Base-by-base conservation (phyloP, 2,113 vertebrate species). In the Acrocephalus kingi region DNA sequence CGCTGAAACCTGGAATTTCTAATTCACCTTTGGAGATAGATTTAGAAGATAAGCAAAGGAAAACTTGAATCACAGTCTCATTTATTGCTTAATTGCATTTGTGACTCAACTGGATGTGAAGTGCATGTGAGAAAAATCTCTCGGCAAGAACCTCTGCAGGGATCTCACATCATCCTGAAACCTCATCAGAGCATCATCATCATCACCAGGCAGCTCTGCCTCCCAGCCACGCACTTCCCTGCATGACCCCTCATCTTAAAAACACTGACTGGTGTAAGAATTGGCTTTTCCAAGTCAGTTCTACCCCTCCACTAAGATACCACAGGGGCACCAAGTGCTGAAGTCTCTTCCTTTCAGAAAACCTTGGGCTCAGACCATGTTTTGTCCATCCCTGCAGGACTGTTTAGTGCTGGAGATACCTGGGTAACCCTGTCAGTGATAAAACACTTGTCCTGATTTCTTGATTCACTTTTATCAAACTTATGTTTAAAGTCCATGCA, bases 61-160 rank as follows among this genome's bases (percentile, higher is more conserved):
- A 87, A 92, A 81, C 69, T 21, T 81, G 90, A 92, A 91, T 91
- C 94, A 69, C 67, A 63, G 30, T 46, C 83, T 89, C 76, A 23
- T 86, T 93, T 93, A 93, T 43, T 92, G 68, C 89, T 86, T 91
- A 67, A 94, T 16, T 93, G 46, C 64, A 52, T 78, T 79, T 78
- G 64, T 89, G 93, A 96, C 90, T 95, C 96, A 90, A 84, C 59
- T 84, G 86, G 90, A 93, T 4, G 3, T 8, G 37, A 83, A 69
- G 31, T 10, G 67, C 72, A 87, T 28, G 74, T 3, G n/a, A 88
- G 75, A 46, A 56, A 72, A 84, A 46, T 7, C 63, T 69, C 25
- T 1, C 25, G 3, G 77, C 54, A 39, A 64, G 84, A 81, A 54
- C 4, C 76, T 88, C 79, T 20, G 72, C 72, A 62, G 76, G 72